Evolutionary conservation across 2,888 invertebrate genomes (phyloP), one percentile per base, ranked within the genome.

Genomic region (Bedellia somnulentella): DNA sequence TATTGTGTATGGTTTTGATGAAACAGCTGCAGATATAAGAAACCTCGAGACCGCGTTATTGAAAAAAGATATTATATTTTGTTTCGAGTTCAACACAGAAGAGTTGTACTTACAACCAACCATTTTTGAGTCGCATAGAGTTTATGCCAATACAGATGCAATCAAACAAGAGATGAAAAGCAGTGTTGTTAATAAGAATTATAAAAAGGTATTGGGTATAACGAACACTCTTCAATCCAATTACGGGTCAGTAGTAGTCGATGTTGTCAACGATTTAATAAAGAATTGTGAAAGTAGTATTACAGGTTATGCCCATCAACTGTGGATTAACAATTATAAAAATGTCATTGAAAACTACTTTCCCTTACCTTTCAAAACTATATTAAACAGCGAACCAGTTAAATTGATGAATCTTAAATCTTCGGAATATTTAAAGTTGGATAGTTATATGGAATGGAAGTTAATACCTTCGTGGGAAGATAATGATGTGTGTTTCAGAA

Each of bases 1-100:
- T 2, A 33, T 57, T 1, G 38, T 49, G 0, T 57, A 41, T 11
- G 55, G 54, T 5, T 52, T 50, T 25, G 31, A 40, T 8, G 38
- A 24, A 3, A 35, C 31, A 17, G 41, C 47, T 1, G 24, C 37
- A 8, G 44, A 47, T 5, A 40, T 55, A 1, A 37, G 30, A 31
- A 49, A 46, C 29, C 42, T 57, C 8, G 40, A 35, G 4, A 29
- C 28, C 3, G 41, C 43, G 24, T 33, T 57, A 6, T 37, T 35
- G 3, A 32, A 33, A 1, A 50, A 42, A 31, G 22, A 32, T 2
- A 3, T 57, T 0, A 25, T 44, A 3, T 35, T 39, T 17, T 55
- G 45, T 30, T 29, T 36, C 2, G 39, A 31, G 11, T 52, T 44
- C 24, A 33, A 28, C 2, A 34, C 55, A 21, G 41, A 46, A 1